Evolutionary conservation across 2,797 vertebrate species (phyloP).

Genomic region (Gymnothorax reevesii): DNA sequence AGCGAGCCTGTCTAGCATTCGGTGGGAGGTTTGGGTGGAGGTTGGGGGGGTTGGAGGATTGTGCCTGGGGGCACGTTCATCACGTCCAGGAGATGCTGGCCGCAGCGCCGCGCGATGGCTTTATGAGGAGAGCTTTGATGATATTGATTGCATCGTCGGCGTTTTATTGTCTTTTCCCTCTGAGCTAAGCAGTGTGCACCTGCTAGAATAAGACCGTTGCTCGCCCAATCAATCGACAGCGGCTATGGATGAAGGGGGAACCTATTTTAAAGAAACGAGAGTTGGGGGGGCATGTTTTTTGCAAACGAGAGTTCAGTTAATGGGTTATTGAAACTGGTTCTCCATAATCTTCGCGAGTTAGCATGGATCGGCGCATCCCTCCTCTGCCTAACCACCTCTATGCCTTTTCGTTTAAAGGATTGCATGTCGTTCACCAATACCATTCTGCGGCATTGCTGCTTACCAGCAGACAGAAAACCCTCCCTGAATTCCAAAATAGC

Average conservation of each 20-base stretch:
- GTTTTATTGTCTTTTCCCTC: slow-evolving; percentile 41
- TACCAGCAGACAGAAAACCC: slow-evolving; percentile 33
- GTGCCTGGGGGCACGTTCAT: not conserved
- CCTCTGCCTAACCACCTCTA: not conserved
- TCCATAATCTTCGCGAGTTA: slow-evolving; percentile 15
- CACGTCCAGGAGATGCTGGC: not conserved
- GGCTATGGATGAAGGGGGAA: not conserved
- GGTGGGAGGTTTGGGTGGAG: slow-evolving; percentile 24
- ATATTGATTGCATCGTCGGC: slow-evolving; percentile 42
- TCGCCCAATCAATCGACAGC: not conserved
- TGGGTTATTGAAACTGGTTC: not conserved
- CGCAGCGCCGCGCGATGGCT: slow-evolving; percentile 22
- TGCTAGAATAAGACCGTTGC: not conserved
- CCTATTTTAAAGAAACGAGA: not conserved
- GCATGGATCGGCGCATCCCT: not conserved
- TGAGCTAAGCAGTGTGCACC: slow-evolving; percentile 37
- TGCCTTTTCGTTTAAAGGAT: not conserved
- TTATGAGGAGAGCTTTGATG: slow-evolving; percentile 49
- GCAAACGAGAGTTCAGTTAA: not conserved
- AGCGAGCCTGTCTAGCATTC: slow-evolving; percentile 11
- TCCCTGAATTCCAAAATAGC: slow-evolving; percentile 23
- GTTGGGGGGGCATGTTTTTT: not conserved
- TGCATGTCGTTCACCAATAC: not conserved
- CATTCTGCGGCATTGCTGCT: slow-evolving; percentile 50
- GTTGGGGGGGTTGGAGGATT: slow-evolving; percentile 6